Percentiles rank a stretch among this genome's conserved stretches.
phyloP scores from a whole-genome alignment of 2,888 invertebrate genomes.

The Dusona sp. region DNA sequence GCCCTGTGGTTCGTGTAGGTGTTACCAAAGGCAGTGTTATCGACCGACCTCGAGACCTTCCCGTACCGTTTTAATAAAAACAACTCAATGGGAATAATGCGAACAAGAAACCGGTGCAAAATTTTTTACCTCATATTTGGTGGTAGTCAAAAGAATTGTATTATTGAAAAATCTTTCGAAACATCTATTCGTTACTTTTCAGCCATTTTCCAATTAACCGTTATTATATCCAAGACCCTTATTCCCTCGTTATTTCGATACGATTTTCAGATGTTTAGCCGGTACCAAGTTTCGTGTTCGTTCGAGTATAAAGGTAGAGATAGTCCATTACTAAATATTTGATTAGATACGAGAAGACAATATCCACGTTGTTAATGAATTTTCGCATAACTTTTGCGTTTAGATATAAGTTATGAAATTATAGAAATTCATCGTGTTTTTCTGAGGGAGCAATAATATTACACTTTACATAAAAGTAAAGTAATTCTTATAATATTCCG shows the following conservation, averaged over 20 bases:
- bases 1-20: constrained; percentile 66
- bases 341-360: too few relatives aligned
- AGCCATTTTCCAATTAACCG: not conserved
- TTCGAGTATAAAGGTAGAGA: constrained; percentile 23
- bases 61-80: constrained; percentile 24
- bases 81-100: not conserved
- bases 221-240: not conserved
- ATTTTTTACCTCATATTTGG: not conserved
- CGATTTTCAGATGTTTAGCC: not conserved
- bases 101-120: not conserved
- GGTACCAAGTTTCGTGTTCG: not conserved
- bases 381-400: too few relatives aligned
- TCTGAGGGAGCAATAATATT: too few relatives aligned
- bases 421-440: too few relatives aligned
- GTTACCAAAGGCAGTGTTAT: constrained; percentile 72
- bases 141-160: not conserved
- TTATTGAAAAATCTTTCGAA: not conserved
- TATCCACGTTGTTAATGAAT: too few relatives aligned
- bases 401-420: too few relatives aligned
- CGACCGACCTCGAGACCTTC: constrained; percentile 73
- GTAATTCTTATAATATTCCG: too few relatives aligned
- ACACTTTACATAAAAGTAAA: too few relatives aligned
- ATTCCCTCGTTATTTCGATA: not conserved
- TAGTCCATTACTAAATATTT: not conserved
- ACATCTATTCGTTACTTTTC: not conserved